Evolutionary conservation across 2,113 vertebrate species (phyloP).

Genomic region (Thalassoma bifasciatum): DNA sequence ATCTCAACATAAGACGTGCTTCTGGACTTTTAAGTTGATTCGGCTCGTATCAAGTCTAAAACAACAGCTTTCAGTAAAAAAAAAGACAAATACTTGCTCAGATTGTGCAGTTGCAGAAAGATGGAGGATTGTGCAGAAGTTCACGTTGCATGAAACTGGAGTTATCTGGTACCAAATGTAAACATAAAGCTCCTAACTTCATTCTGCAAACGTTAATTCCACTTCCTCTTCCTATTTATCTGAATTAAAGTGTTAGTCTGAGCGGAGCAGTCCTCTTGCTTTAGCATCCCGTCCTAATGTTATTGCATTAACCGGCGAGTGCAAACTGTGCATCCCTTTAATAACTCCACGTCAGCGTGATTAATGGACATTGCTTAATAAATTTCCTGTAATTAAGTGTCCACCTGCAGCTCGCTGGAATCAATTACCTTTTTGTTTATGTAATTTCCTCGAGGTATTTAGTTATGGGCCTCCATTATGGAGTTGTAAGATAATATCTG

Average conservation of each 20-base stretch:
- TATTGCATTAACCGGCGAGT: slow-evolving; percentile 65
- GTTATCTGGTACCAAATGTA: too few species aligned
- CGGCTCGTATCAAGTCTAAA: too few species aligned
- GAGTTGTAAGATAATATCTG: slow-evolving; percentile 77
- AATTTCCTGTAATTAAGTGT: slow-evolving; percentile 95
- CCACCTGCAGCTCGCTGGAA: slow-evolving; percentile 97
- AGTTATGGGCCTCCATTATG: slow-evolving; percentile 72
- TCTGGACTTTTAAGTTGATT: too few species aligned
- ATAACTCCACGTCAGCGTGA: slow-evolving; percentile 91
- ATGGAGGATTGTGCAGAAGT: too few species aligned
- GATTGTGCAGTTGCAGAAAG: too few species aligned
- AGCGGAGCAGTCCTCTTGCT: slow-evolving; percentile 38
- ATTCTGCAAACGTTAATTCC: slow-evolving; percentile 32
- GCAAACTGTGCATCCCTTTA: slow-evolving; percentile 87
- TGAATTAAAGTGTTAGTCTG: slow-evolving; percentile 57
- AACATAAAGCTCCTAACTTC: background rate
- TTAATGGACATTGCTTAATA: slow-evolving; percentile 96
- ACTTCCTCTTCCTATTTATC: slow-evolving; percentile 57
- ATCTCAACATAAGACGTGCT: too few species aligned
- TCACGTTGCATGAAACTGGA: too few species aligned
- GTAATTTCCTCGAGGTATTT: slow-evolving; percentile 77
- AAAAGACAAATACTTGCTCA: too few species aligned
- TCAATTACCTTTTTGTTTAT: slow-evolving; percentile 93
- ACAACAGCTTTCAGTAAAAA: too few species aligned
- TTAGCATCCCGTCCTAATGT: slow-evolving; percentile 45